Evolutionary conservation across 2,113 vertebrate species (phyloP), one percentile per base, ranked within the genome.

Genomic region (Nanorana parkeri): DNA sequence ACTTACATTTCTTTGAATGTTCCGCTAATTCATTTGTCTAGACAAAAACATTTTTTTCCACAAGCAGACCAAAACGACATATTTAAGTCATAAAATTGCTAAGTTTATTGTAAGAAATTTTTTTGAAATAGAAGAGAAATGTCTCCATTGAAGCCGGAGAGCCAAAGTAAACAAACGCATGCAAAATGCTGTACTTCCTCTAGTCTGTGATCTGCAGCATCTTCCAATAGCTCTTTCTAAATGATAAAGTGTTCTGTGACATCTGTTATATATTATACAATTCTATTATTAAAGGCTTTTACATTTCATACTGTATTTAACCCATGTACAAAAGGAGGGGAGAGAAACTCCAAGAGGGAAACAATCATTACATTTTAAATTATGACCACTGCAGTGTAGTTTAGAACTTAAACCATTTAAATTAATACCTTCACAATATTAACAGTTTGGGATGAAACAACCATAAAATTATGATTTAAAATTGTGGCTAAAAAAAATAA

Each of bases 361-460:
- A n/a, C n/a, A 21, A 75, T 60, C 54, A 75, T 75, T 29, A 60
- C 72, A 75, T 75, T 41, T 23, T 60, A 75, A 75, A 61, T 75
- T 23, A 75, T 75, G 55, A 32, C 29, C 58, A 61, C 11, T 1
- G 72, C 52, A 17, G 17, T 61, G n/a, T 32, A 61, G 20, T 41
- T 32, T n/a, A 17, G 3, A 74, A 55, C 71, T 32, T 77, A 63
- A 77, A 78, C 41, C 17, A 52, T 52, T 36, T 52, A 78, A 65
- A 78, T 78, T 17, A 66, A 78, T 78, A 68, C 77, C 52, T 79
- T 79, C 26, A 54, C 24, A 68, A 58, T 32, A 23, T 68, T 68
- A 58, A 68, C 32, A 77, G 58, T 7, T 8, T 68, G 76, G 77
- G 64, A 68, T 79, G 52, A 58, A 80, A 69, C 52, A 24, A 47